These are phyloP conservation scores for Magallana ariakensis DNA, from an alignment of 1,140 invertebrate species.

Conservation along the genomic window DNA sequence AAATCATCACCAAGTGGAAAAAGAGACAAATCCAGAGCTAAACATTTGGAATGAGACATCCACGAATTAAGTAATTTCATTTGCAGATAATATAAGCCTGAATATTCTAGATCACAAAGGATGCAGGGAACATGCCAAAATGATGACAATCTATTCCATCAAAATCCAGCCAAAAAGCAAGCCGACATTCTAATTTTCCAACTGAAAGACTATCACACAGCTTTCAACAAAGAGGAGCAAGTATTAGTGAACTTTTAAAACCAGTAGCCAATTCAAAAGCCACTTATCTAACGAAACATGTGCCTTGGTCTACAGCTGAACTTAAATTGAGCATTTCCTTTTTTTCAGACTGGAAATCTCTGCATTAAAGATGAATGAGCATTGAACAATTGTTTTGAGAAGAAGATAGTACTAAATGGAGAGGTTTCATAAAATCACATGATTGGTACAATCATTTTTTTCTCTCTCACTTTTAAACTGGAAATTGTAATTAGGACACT, in stretches of 20 bases:
- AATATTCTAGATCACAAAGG: neutral
- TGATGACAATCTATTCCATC: conserved; percentile 3
- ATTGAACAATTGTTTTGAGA: neutral
- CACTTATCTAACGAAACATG: conserved; percentile 25
- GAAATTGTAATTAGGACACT: neutral
- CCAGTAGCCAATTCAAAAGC: neutral
- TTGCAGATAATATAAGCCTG: neutral
- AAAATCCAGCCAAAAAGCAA: neutral
- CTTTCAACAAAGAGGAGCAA: neutral
- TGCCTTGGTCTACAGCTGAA: conserved; percentile 13
- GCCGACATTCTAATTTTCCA: conserved; percentile 11
- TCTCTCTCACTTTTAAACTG: neutral
- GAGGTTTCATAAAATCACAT: neutral
- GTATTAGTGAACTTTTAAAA: neutral
- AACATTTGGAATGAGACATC: neutral
- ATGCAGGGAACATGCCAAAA: neutral
- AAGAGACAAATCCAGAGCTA: neutral
- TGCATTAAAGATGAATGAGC: neutral
- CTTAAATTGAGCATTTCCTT: conserved; percentile 38
- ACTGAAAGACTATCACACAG: neutral
- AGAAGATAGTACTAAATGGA: neutral
- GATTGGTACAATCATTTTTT: neutral
- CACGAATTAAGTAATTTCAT: neutral
- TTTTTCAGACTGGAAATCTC: conserved; percentile 9
- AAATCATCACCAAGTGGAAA: neutral